Evolutionary conservation across 2,797 vertebrate species (phyloP).

Genomic region (Bradypus variegatus): DNA sequence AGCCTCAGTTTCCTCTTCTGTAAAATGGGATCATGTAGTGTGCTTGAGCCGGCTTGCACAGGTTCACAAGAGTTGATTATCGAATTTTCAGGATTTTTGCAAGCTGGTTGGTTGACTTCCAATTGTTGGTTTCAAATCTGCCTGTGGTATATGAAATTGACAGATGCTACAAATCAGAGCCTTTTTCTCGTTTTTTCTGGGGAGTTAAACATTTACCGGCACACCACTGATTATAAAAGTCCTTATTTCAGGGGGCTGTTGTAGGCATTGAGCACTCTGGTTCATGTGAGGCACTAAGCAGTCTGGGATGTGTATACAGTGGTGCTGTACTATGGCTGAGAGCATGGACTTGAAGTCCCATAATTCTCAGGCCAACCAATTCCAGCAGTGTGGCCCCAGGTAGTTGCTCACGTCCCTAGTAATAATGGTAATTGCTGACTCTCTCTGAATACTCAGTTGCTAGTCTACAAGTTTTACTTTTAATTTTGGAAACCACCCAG

Average conservation of each 20-base stretch:
- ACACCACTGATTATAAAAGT: background rate
- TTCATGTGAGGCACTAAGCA: background rate
- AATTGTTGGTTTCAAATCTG: background rate
- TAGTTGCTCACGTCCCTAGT: background rate
- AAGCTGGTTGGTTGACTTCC: background rate
- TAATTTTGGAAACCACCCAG: background rate
- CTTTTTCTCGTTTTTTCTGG: background rate
- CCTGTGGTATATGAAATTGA: background rate
- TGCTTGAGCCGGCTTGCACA: background rate
- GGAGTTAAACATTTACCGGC: background rate
- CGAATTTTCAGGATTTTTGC: background rate
- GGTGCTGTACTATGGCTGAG: background rate
- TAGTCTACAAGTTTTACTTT: background rate
- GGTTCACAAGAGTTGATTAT: background rate
- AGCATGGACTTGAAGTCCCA: background rate
- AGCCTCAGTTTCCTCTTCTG: background rate
- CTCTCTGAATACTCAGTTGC: background rate
- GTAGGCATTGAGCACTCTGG: background rate
- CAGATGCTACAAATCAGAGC: background rate
- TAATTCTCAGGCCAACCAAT: background rate
- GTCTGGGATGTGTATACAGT: background rate
- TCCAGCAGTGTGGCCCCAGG: background rate
- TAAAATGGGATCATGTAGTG: background rate
- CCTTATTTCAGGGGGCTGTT: background rate
- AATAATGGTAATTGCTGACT: background rate